Evolutionary conservation across 2,797 vertebrate species (phyloP), one percentile per base, ranked within the genome.

Genomic region (Myripristis jacobus): DNA sequence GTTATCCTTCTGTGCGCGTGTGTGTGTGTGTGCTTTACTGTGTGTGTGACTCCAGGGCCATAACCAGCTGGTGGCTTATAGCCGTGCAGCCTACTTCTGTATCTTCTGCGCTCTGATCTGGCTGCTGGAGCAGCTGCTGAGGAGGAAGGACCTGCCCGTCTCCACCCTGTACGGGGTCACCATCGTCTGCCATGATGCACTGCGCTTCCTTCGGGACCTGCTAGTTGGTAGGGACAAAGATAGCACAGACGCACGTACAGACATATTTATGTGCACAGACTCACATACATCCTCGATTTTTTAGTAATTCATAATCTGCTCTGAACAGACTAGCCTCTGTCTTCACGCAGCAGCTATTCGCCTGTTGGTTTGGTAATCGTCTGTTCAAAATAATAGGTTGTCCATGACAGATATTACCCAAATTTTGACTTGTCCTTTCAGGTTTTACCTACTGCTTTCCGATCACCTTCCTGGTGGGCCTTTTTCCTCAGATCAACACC

Each of bases 401-500:
- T 36, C n/a, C 34, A 3, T 51, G 22, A 51, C 43, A 46, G 2
- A 19, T 46, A 19, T 46, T n/a, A 41, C 6, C 36, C 22, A 8
- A 12, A 43, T 19, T 18, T 18, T 44, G 21, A 21, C 22, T 21
- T 52, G 8, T 41, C 1, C 36, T 66, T 34, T 79, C 90, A 99
- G 98, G 94, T 25, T 96, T 98, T 84, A 94, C 97, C 3, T 96
- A 96, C 88, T 98, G 96, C 89, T 99, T 99, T 89, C 98, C 98
- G 7, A 91, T 96, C 43, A 95, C 95, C 73, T 98, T 98, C 82
- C 95, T 99, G 65, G 92, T 99, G 31, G 98, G 98, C 31, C 96
- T 99, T 81, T 97, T 99, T 80, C 98, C 97, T 29, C 97, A 99
- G 93, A 96, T 99, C 92, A 96, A 99, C 93, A 99, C 97, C 31